Evolutionary conservation across 2,797 vertebrate species (phyloP), one percentile per base, ranked within the genome.

Genomic region (Rhyacichthys aspro): DNA sequence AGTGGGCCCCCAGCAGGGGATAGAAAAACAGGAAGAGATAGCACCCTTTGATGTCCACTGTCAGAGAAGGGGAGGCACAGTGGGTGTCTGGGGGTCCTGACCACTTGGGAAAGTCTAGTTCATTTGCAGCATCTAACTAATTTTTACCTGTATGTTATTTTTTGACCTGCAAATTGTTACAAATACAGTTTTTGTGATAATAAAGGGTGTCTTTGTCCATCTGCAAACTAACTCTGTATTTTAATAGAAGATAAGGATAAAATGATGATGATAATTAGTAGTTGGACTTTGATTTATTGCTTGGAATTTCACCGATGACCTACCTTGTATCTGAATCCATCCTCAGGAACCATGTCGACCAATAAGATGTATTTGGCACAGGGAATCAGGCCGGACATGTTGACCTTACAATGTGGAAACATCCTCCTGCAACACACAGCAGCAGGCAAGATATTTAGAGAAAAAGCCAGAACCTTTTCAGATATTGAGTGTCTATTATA

Each of bases 351-450:
- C 89, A 98, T 95, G 74, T 98, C 96, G 1, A 96, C 94, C 90
- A 98, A 72, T 63, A 97, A 80, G 80, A 96, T 94, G 79, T 98
- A 98, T 79, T 96, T 96, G 49, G 95, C 93, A 43, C 94, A 95
- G 0, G 95, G 94, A 64, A 95, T 86, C 45, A 98, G 90, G 12
- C 95, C 95, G 0, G 92, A 90, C 0, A 97, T 88, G 63, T 88
- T 92, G 58, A 97, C 91, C 79, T 97, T 97, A 76, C 95, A 96
- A 67, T 96, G 95, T 15, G 95, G 95, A 69, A 98, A 98, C 95
- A 96, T 96, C 60, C 95, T 89, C 88, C 96, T 98, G 84, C 32
- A 79, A 66, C 23, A 50, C 19, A 15, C 15, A 33, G 11, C 12
- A 11, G 32, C 28, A 59, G 17, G 3, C 5, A 3, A 1, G 5